These are phyloP conservation scores for Forbesichthys agassizii DNA, from an alignment of 2,113 vertebrate genomes.

Conservation along the genomic window DNA sequence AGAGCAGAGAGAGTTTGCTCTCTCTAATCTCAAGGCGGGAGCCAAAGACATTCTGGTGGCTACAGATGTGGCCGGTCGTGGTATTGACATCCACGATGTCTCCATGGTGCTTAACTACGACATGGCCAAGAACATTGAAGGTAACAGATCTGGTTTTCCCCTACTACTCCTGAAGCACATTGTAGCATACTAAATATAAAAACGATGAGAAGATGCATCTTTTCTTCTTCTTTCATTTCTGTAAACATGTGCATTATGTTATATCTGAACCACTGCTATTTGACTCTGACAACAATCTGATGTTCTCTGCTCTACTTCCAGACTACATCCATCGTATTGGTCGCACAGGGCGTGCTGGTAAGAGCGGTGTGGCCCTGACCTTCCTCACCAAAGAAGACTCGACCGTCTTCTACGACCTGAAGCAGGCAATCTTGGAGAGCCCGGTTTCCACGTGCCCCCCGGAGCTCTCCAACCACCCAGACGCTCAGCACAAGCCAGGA, in stretches of 20 bases:
- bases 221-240: too few species aligned
- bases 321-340: conserved; percentile 99
- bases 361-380: conserved; percentile 95
- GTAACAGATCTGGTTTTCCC: conserved; percentile 64
- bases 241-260: neutral
- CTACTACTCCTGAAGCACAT: too few species aligned
- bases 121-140: conserved; percentile 99
- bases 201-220: too few species aligned
- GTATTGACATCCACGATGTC: conserved; percentile 98
- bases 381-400: conserved; percentile 99
- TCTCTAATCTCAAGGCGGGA: conserved; percentile 96
- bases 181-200: neutral
- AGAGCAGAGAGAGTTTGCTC: conserved; percentile 95
- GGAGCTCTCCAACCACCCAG: conserved; percentile 95
- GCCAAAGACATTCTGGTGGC: conserved; percentile 99
- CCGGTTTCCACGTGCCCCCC: conserved; percentile 94
- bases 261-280: neutral
- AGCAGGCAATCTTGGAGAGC: conserved; percentile 96
- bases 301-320: conserved; percentile 38
- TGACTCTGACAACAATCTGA: neutral
- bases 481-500: conserved; percentile 96
- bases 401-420: conserved; percentile 95
- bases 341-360: conserved; percentile 93
- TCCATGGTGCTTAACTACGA: conserved; percentile 99
- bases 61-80: conserved; percentile 95